Evolutionary conservation across 2,113 vertebrate species (phyloP).

Genomic region (Atherinomorus stipes): DNA sequence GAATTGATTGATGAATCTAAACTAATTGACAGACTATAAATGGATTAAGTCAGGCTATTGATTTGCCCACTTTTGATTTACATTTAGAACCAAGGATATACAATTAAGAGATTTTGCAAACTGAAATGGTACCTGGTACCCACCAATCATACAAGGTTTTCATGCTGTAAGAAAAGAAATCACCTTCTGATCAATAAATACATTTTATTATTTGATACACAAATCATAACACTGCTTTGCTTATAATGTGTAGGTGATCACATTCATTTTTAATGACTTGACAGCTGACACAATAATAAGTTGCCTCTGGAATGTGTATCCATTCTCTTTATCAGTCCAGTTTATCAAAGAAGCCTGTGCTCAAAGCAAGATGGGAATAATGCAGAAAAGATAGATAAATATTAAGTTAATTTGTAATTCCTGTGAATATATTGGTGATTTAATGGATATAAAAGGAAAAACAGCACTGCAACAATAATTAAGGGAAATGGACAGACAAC

Average conservation of each 20-base stretch:
- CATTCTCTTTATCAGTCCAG: neutral
- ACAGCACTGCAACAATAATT: neutral
- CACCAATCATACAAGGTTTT: neutral
- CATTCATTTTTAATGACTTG: slow-evolving; percentile 15
- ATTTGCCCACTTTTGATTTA: neutral
- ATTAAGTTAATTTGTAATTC: neutral
- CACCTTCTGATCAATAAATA: slow-evolving; percentile 9
- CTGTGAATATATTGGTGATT: neutral
- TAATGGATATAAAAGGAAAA: neutral
- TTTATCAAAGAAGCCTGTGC: neutral
- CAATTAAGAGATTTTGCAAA: neutral
- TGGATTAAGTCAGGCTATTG: no score
- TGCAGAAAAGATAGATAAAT: neutral
- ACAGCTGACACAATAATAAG: slow-evolving; percentile 4
- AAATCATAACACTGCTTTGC: slow-evolving; percentile 3
- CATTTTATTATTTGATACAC: slow-evolving; percentile 39
- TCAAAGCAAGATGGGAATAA: slow-evolving; percentile 4
- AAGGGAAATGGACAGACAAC: slow-evolving; percentile 5
- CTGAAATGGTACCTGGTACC: neutral
- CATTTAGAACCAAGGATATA: neutral
- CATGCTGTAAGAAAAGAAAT: neutral
- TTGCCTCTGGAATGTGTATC: slow-evolving; percentile 27
- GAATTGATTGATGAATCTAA: no score
- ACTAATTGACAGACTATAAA: no score
- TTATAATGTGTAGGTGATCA: slow-evolving; percentile 5